These are phyloP conservation scores for Drosophila peninsularis DNA, from an alignment of 2,888 invertebrate species.

Conservation along the genomic window DNA sequence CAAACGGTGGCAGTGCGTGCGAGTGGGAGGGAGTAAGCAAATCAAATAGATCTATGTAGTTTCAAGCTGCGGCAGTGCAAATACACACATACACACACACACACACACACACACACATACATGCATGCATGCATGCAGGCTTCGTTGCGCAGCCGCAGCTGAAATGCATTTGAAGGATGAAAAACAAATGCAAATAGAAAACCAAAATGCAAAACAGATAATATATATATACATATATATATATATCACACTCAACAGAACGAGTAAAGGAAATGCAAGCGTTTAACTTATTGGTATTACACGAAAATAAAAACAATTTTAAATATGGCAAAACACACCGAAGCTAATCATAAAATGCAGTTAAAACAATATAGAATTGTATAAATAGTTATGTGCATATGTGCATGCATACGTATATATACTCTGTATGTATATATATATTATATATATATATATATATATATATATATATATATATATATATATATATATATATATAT, in stretches of 20 bases:
- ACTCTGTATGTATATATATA: slow-evolving; percentile 20
- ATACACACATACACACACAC: slow-evolving; percentile 7
- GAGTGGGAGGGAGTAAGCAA: slow-evolving; percentile 57
- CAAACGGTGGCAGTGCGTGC: slow-evolving; percentile 19
- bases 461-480: slow-evolving; percentile 23
- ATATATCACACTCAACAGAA: slow-evolving; percentile 8
- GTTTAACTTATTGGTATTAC: slow-evolving; percentile 57
- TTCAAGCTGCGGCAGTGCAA: slow-evolving; percentile 29
- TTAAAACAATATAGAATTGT: slow-evolving; percentile 54
- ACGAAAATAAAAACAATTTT: slow-evolving; percentile 7
- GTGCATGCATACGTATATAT: neutral
- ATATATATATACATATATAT: neutral
- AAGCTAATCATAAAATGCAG: slow-evolving; percentile 57
- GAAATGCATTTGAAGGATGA: slow-evolving; percentile 21
- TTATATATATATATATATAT: slow-evolving; percentile 15
- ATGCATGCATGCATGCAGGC: slow-evolving; percentile 14
- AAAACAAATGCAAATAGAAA: slow-evolving; percentile 1
- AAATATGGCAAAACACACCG: slow-evolving; percentile 19
- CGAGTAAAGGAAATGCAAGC: slow-evolving; percentile 15
- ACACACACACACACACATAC: slow-evolving; percentile 8
- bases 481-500: too few species aligned
- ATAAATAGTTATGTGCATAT: slow-evolving; percentile 35
- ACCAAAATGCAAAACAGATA: slow-evolving; percentile 13
- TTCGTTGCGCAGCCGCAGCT: slow-evolving; percentile 26
- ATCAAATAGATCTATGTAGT: slow-evolving; percentile 36